Conservation (phyloP, 1,140 invertebrate species). For the Rhizoglyphus robini region DNA sequence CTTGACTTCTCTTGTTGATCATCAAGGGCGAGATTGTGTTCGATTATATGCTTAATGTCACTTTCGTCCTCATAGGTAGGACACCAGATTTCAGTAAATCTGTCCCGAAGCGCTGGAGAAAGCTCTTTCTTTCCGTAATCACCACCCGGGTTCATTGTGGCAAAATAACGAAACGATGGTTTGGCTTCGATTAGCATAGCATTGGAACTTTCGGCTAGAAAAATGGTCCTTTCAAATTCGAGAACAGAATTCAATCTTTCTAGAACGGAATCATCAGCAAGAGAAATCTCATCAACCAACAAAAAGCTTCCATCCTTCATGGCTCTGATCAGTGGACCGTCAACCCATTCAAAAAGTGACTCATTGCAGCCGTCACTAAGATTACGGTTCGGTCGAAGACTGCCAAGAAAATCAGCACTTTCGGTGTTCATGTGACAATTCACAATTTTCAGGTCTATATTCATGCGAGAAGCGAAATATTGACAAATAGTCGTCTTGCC, state of each 20-base stretch:
- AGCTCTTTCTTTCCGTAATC: conserved; percentile 99
- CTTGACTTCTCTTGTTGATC: conserved; percentile 40
- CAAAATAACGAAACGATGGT: conserved; percentile 72
- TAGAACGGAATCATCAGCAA: conserved; percentile 95
- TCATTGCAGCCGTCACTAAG: conserved; percentile 7
- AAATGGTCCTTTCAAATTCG: conserved; percentile 77
- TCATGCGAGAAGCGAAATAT: conserved; percentile 53
- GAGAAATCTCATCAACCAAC: conserved; percentile 94
- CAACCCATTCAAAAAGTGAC: conserved; percentile 89
- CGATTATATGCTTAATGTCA: conserved; percentile 63
- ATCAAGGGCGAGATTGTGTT: conserved; percentile 54
- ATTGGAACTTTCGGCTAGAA: conserved; percentile 67
- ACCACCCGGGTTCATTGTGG: conserved; percentile 99
- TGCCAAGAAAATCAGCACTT: conserved; percentile 91
- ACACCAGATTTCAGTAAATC: conserved; percentile 99
- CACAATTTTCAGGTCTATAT: conserved; percentile 54
- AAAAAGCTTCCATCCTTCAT: conserved; percentile 79
- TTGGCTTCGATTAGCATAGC: conserved; percentile 49
- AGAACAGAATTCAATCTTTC: conserved; percentile 92
- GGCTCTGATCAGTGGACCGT: conserved; percentile 81
- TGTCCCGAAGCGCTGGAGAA: conserved; percentile 88
- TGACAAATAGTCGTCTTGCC: conserved; percentile 97
- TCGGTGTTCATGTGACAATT: conserved; percentile 99
- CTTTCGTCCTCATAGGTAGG: conserved; percentile 48
- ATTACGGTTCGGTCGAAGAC: conserved; percentile 72